These are phyloP conservation scores for Silurus meridionalis DNA, from an alignment of 2,113 vertebrate species.

Conservation along the genomic window DNA sequence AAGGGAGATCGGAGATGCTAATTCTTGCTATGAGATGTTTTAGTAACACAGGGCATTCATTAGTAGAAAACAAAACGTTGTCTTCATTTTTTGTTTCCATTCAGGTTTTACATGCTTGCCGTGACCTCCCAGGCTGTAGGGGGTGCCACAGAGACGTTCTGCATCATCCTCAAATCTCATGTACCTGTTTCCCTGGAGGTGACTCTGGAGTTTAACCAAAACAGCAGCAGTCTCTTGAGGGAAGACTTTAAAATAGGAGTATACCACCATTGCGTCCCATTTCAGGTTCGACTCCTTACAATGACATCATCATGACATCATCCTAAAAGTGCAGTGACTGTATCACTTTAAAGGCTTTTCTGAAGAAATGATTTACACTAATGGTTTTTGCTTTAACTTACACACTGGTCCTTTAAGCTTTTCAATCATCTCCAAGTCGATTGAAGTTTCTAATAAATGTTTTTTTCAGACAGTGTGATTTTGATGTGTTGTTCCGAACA, in stretches of 20 bases:
- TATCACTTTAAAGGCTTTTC: not conserved
- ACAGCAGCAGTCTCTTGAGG: conserved; percentile 47
- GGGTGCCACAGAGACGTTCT: conserved; percentile 66
- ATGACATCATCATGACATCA: not conserved
- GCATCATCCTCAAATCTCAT: conserved; percentile 59
- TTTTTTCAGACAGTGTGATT: not conserved
- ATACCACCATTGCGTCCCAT: conserved; percentile 63
- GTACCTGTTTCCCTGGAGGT: conserved; percentile 42
- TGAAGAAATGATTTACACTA: not conserved
- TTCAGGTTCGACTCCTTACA: conserved; percentile 60
- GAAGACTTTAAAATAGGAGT: conserved; percentile 37
- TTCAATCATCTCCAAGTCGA: not conserved
- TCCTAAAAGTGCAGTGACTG: not conserved
- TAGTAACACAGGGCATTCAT: not conserved
- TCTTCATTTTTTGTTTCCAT: conserved; percentile 12
- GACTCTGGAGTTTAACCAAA: conserved; percentile 29
- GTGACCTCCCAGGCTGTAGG: conserved; percentile 65
- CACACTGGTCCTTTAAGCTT: not conserved
- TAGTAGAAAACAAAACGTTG: not conserved
- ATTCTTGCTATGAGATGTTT: not conserved
- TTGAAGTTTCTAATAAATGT: too few relatives aligned
- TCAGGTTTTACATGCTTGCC: conserved; percentile 66
- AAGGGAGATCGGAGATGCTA: not conserved
- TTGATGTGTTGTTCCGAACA: not conserved
- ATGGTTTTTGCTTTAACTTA: not conserved